Evolutionary conservation across 2,888 invertebrate genomes (phyloP).

Genomic region (Brachypalpus laphriformis): DNA sequence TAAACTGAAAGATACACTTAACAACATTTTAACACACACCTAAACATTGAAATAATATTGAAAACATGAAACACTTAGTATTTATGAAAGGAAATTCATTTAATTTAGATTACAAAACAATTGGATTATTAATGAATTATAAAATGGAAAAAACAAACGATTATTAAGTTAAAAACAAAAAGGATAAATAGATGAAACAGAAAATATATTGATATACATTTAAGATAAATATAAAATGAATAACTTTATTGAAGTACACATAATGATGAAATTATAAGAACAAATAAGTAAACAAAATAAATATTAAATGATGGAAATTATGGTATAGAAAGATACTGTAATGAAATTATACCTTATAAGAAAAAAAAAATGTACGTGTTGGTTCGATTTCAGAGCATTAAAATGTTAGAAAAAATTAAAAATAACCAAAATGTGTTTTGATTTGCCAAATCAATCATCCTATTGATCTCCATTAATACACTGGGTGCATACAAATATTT

Average conservation of each 20-base stretch:
- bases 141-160: constrained; percentile 47
- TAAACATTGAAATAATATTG: constrained; percentile 66
- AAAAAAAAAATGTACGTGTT: constrained; percentile 78
- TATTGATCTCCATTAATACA: too few species aligned
- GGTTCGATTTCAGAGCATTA: constrained; percentile 79
- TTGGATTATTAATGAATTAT: constrained; percentile 60
- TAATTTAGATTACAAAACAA: constrained; percentile 70
- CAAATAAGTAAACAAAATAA: constrained; percentile 58
- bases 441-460: too few species aligned
- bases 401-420: constrained; percentile 77
- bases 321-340: constrained; percentile 76
- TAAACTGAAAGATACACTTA: constrained; percentile 53
- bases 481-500: too few species aligned
- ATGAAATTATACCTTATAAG: constrained; percentile 76
- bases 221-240: constrained; percentile 72
- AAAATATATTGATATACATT: constrained; percentile 70
- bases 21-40: constrained; percentile 57
- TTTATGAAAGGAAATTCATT: constrained; percentile 65
- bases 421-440: constrained; percentile 42
- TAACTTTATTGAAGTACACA: constrained; percentile 72
- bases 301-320: constrained; percentile 75
- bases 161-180: constrained; percentile 65
- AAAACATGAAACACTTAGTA: constrained; percentile 69
- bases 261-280: constrained; percentile 69
- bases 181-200: constrained; percentile 64